A percentile compares a stretch with the other conserved stretches of the same genome.
Evolutionary conservation across 2,797 vertebrate species (phyloP).

Genomic region (Lates japonicus): DNA sequence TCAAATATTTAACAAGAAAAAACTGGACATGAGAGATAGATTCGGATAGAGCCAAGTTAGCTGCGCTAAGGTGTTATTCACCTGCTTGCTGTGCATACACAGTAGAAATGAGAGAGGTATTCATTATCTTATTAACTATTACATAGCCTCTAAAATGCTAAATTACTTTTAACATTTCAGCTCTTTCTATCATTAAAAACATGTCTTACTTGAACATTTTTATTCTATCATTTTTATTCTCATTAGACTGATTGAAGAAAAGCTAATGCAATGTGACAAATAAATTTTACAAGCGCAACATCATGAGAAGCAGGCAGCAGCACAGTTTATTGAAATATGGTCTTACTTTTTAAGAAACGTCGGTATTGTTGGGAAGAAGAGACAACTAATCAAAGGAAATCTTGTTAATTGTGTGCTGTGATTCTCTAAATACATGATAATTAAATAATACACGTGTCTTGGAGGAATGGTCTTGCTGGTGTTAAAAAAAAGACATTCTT

Average conservation of each 20-base stretch:
- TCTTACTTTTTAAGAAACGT: conserved; percentile 4
- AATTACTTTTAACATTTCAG: background rate
- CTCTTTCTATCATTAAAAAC: background rate
- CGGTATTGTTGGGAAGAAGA: conserved; percentile 2
- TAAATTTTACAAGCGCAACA: background rate
- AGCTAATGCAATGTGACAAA: background rate
- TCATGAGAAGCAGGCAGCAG: conserved; percentile 1
- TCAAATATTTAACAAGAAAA: no score
- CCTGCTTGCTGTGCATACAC: no score
- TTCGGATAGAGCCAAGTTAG: no score
- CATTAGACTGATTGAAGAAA: background rate
- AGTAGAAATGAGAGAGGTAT: background rate
- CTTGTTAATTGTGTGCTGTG: background rate
- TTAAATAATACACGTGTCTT: conserved; percentile 8
- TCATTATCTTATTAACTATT: background rate
- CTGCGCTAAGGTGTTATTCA: no score
- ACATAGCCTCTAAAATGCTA: background rate
- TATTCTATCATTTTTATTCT: background rate
- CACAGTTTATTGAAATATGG: background rate
- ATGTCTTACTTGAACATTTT: background rate
- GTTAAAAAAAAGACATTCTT: conserved; percentile 1
- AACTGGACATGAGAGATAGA: no score
- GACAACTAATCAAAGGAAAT: no score
- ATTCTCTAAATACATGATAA: background rate
- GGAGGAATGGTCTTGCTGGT: conserved; percentile 2